Conservation (phyloP, 2,888 invertebrate genomes). For the Zaprionus lineosus region DNA sequence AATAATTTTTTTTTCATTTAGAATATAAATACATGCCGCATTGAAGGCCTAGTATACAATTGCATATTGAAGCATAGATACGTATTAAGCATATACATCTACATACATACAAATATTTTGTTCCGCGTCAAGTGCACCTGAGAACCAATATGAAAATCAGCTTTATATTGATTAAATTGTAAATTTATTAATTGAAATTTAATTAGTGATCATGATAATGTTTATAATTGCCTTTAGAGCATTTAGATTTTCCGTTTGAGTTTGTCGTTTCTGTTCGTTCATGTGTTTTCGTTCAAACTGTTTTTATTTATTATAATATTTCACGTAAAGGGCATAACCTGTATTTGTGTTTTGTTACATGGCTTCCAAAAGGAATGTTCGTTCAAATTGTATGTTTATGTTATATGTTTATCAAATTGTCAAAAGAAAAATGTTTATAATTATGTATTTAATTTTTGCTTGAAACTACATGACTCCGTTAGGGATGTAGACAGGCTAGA, state of each 20-base stretch:
- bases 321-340: conserved; percentile 29
- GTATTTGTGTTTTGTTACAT: conserved; percentile 41
- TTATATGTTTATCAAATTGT: conserved; percentile 26
- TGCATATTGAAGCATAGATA: conserved; percentile 22
- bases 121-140: conserved; percentile 34
- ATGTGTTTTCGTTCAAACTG: conserved; percentile 42
- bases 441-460: conserved; percentile 9
- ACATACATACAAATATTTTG: conserved; percentile 24
- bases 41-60: conserved; percentile 29
- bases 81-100: conserved; percentile 45
- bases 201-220: conserved; percentile 40
- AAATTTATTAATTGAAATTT: conserved; percentile 54
- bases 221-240: conserved; percentile 36
- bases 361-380: conserved; percentile 39
- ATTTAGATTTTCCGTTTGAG: conserved; percentile 39
- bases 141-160: conserved; percentile 46
- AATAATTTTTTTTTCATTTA: conserved; percentile 66
- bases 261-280: conserved; percentile 52
- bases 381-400: conserved; percentile 32
- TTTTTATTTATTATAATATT: conserved; percentile 49
- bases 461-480: conserved; percentile 18
- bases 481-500: conserved; percentile 5
- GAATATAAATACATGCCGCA: conserved; percentile 25
- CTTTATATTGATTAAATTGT: conserved; percentile 71
- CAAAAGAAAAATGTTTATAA: conserved; percentile 4